These are phyloP conservation scores for Sympetrum striolatum DNA, from an alignment of 2,888 invertebrate genomes.

Conservation along the genomic window DNA sequence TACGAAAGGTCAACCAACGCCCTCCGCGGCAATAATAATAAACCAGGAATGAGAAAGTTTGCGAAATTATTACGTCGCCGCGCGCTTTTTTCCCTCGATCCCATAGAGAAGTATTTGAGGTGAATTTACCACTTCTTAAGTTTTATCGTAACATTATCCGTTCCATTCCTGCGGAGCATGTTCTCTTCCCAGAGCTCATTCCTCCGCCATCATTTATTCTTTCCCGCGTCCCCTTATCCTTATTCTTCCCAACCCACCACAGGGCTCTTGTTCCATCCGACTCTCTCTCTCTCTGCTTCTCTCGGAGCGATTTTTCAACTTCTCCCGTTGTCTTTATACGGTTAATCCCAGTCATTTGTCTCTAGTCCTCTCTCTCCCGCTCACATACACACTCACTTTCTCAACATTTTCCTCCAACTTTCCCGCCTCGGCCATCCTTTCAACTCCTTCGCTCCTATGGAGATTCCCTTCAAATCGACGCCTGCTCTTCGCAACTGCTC, in stretches of 20 bases:
- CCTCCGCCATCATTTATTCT: background rate
- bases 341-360: constrained; percentile 34
- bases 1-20: too few species aligned
- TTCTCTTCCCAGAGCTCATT: background rate
- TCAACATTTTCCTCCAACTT: background rate
- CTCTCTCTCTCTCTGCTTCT: background rate
- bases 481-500: too few species aligned
- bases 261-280: background rate
- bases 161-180: background rate
- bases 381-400: background rate
- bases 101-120: background rate
- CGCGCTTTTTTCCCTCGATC: background rate
- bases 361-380: background rate
- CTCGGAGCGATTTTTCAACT: constrained; percentile 16
- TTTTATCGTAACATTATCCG: background rate
- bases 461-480: background rate
- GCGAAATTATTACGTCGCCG: too few species aligned
- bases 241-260: background rate
- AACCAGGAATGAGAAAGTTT: too few species aligned
- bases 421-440: background rate
- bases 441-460: background rate
- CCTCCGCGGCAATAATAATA: too few species aligned
- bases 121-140: background rate
- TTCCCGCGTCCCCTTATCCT: background rate
- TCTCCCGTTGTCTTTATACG: constrained; percentile 26